A percentile compares a stretch with the other conserved stretches of the same genome.
Conservation (phyloP, 2,113 vertebrate species). For the Motacilla tschutschensis region DNA sequence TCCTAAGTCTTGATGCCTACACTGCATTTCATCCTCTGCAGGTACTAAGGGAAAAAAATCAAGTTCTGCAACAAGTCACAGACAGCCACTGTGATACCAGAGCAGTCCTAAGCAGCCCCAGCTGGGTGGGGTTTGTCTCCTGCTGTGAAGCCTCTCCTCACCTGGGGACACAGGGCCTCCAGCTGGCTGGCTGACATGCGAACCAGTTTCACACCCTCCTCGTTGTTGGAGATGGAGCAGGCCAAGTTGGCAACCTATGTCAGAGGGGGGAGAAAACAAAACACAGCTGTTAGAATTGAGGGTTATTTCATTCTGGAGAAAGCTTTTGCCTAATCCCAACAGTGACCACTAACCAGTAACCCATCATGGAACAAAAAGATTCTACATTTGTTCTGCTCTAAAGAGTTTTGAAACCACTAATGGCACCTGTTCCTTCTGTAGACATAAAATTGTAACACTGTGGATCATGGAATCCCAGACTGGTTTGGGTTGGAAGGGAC, state of each 20-base stretch:
- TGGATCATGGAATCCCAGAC: background rate
- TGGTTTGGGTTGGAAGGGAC: too few species aligned
- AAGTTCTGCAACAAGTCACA: background rate
- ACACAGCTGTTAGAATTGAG: background rate
- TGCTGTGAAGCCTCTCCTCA: conserved; percentile 8
- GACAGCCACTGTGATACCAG: background rate
- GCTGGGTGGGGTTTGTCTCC: rapidly evolving
- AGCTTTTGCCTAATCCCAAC: background rate
- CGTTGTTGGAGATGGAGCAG: conserved; percentile 98
- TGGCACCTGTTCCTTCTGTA: background rate
- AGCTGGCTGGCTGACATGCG: conserved; percentile 97
- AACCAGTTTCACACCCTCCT: conserved; percentile 96
- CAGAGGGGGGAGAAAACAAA: conserved; percentile 2
- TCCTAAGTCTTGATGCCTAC: background rate
- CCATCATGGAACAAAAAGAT: background rate
- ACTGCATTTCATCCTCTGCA: background rate
- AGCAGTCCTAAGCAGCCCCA: background rate
- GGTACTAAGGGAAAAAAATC: background rate
- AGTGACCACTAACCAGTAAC: background rate
- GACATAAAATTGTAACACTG: background rate
- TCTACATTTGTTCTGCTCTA: rapidly evolving
- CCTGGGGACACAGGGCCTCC: conserved; percentile 96
- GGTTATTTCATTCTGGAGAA: background rate
- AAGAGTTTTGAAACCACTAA: background rate
- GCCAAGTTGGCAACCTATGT: conserved; percentile 94